phyloP scores from a whole-genome alignment of 2,888 invertebrate species.

The Calliopum simillimum region DNA sequence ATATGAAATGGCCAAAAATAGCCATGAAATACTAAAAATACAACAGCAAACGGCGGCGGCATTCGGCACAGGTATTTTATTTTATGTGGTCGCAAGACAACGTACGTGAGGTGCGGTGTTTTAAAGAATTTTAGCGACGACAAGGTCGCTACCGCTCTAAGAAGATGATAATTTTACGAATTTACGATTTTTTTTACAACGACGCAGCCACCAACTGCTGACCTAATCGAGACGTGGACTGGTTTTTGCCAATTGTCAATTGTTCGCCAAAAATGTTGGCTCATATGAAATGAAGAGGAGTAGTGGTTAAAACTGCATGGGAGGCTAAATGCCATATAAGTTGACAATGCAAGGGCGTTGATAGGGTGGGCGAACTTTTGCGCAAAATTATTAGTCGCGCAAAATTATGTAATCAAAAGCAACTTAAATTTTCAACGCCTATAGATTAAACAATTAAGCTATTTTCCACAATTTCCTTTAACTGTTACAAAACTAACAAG shows the following conservation, averaged over 20 bases:
- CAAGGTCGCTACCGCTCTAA: conserved; percentile 27
- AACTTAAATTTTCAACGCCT: no score
- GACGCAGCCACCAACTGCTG: not conserved
- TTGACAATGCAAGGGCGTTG: not conserved
- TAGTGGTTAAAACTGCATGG: not conserved
- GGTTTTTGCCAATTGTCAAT: not conserved
- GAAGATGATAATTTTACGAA: not conserved
- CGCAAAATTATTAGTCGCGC: no score
- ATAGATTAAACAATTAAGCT: no score
- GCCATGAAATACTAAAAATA: conserved; percentile 42
- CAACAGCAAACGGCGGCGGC: conserved; percentile 8
- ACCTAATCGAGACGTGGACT: not conserved
- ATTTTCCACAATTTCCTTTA: no score
- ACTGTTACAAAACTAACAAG: no score
- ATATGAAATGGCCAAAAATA: conserved; percentile 51
- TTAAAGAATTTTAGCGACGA: conserved; percentile 19
- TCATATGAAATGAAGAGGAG: not conserved
- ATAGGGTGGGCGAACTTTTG: not conserved
- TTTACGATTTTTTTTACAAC: not conserved
- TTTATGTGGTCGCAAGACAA: conserved; percentile 2
- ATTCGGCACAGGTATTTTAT: conserved; percentile 26
- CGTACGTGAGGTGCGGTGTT: not conserved
- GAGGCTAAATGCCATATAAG: not conserved
- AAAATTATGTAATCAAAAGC: no score
- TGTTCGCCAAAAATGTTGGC: not conserved